Evolutionary conservation across 2,888 invertebrate species (phyloP), one percentile per base, ranked within the genome.

Genomic region (Dasysyrphus tricinctus): DNA sequence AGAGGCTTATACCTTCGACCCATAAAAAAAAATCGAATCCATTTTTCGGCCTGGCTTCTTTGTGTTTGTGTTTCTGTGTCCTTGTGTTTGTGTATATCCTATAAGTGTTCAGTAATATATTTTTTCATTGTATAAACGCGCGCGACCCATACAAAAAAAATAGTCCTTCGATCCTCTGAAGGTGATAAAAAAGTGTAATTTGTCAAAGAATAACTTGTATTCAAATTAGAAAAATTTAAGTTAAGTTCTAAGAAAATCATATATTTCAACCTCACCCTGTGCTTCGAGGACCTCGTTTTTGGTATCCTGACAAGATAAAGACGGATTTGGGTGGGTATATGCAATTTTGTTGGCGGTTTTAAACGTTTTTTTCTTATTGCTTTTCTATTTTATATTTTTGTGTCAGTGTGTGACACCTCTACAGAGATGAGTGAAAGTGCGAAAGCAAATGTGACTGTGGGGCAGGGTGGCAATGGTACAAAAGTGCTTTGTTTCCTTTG

Each of bases 341-440:
- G 59, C 12, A 78, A n/a, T 78, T 78, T 78, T 73, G 61, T 72
- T 83, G 83, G 76, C 84, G 80, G 84, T 76, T 72, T 75, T 72
- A 37, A 32, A 16, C 7, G 16, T 37, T 63, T 39, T 44, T 56
- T 16, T 29, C n/a, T n/a, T n/a, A n/a, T n/a, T 57, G n/a, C 32
- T 70, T 1, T 39, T 24, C 0, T 59, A 11, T 29, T 1, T 32
- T 51, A 2, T 1, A 51, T 24, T 34, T 65, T 11, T 70, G 74
- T 51, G 44, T 44, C 44, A 42, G 51, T 72, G 49, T 72, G 65
- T 61, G 57, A 44, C n/a, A 57, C 47, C 57, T 57, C 24, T 49
- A 49, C 8, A 47, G 44, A 56, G 47, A 74, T 44, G 69, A 67
- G 54, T 24, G 59, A 51, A 42, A 49, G 69, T 80, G 79, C 44